A percentile compares a stretch with the other conserved stretches of the same genome.
Conservation (phyloP, 2,888 invertebrate genomes). For the Monoplex corrugatus region DNA sequence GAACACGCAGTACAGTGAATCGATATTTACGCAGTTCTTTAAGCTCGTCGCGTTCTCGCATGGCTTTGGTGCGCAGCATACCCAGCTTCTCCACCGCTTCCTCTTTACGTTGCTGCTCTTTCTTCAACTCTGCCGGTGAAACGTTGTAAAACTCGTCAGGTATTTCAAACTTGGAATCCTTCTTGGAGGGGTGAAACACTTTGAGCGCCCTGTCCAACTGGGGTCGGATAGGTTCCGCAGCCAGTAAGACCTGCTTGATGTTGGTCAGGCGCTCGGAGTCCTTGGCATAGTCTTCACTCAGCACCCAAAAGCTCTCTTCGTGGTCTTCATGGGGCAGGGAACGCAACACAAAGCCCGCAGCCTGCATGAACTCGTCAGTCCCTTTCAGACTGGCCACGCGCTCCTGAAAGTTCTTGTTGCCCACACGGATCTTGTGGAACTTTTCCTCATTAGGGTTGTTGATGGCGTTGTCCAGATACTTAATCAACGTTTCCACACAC, state of each 20-base stretch:
- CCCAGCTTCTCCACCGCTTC: slow-evolving; percentile 91
- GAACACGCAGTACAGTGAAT: slow-evolving; percentile 91
- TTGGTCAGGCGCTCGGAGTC: slow-evolving; percentile 83
- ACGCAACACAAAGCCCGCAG: slow-evolving; percentile 89
- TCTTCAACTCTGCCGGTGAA: slow-evolving; percentile 91
- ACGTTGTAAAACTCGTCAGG: slow-evolving; percentile 93
- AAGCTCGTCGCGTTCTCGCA: slow-evolving; percentile 94
- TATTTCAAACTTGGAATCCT: slow-evolving; percentile 84
- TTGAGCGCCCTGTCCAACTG: slow-evolving; percentile 88
- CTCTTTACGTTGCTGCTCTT: slow-evolving; percentile 84
- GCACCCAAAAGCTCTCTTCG: slow-evolving; percentile 83
- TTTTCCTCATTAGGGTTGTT: slow-evolving; percentile 93
- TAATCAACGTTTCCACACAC: slow-evolving; percentile 92
- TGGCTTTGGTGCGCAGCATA: slow-evolving; percentile 94
- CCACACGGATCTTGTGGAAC: slow-evolving; percentile 93
- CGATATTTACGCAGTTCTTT: slow-evolving; percentile 87
- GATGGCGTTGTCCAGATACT: slow-evolving; percentile 95
- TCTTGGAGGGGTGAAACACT: slow-evolving; percentile 68
- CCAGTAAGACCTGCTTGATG: slow-evolving; percentile 89
- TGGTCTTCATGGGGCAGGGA: slow-evolving; percentile 71
- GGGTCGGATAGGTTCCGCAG: slow-evolving; percentile 90
- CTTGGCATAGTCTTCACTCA: slow-evolving; percentile 70
- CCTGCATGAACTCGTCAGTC: slow-evolving; percentile 89
- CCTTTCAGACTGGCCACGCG: slow-evolving; percentile 91
- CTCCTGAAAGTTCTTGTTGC: slow-evolving; percentile 91